Evolutionary conservation across 2,888 invertebrate species (phyloP), one percentile per base, ranked within the genome.

Genomic region (Drosophila setosimentum): DNA sequence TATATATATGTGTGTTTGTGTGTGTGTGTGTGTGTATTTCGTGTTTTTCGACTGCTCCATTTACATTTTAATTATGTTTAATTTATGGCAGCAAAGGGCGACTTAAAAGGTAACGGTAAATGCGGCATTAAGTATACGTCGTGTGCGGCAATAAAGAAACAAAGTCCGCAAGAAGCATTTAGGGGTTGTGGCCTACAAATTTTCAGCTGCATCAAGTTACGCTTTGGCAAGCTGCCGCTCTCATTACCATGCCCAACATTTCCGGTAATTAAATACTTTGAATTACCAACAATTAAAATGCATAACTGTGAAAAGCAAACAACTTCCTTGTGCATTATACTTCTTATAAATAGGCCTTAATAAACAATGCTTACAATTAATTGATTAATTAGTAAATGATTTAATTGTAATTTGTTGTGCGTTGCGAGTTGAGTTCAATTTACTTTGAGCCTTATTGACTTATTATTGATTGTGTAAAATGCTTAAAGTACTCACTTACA

Each of bases 61-160:
- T 85, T 77, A 79, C 80, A 85, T 82, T 80, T 83, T 79, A 87
- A 85, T 87, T 77, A 87, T 68, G 66, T 65, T 65, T 80, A 77
- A 87, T 87, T 87, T 83, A 87, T 80, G 77, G 71, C 80, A 68
- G 67, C 61, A 76, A 68, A 59, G 60, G 69, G 65, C 69, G 68
- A 62, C 78, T 78, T 60, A 57, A 76, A 71, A 64, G 76, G 59
- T 66, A 69, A 62, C 53, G 53, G 61, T 54, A 73, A 78, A 62
- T 65, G 62, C 35, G 67, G 65, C 66, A 70, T 76, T 81, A 84
- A 84, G 83, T 68, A 82, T 83, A 72, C 78, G 73, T 57, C 63
- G 24, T 57, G 54, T 61, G 67, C 40, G 49, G 59, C 29, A 29
- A 51, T 37, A 27, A 74, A 61, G 60, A 32, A 21, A 16, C 13